Base-by-base conservation (phyloP, 2,797 vertebrate genomes). In the Sardinella longiceps region DNA sequence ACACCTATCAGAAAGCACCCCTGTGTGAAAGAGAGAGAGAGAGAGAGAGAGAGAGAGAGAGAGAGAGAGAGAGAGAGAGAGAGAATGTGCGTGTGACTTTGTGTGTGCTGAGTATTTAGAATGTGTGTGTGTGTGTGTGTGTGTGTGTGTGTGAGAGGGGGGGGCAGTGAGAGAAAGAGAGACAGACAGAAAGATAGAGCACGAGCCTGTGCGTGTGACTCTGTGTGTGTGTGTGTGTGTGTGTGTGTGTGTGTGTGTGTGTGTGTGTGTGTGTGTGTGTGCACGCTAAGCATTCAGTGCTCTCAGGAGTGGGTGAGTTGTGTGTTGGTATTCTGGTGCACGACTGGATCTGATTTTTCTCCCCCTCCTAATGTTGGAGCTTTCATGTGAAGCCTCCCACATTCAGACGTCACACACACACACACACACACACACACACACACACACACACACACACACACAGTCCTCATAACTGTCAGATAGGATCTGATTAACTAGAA, bases 371-470 rank as follows among this genome's bases (percentile, higher is more conserved):
- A 23, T 39, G 56, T 80, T 80, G 39, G 45, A 11, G 46, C 51
- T 60, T 56, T 80, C 66, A 60, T 85, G 84, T 82, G 80, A 43
- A 63, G 37, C 70, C 81, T 58, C 81, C 63, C 82, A 85, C 84
- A 66, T 45, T 81, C 39, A 37, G n/a, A 77, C 84, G 80, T 81
- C 84, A 85, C n/a, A n/a, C n/a, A n/a, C n/a, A n/a, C n/a, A n/a
- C n/a, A n/a, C n/a, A n/a, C n/a, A n/a, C n/a, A n/a, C n/a, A n/a
- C n/a, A n/a, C n/a, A n/a, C n/a, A n/a, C n/a, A n/a, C n/a, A n/a
- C n/a, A n/a, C n/a, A n/a, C n/a, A n/a, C n/a, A n/a, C n/a, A n/a
- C n/a, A n/a, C n/a, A n/a, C n/a, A n/a, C n/a, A n/a, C n/a, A n/a
- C 25, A 81, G 84, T 70, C 80, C 63, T 56, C 28, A n/a, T 60